Base-by-base conservation (phyloP, 2,113 vertebrate genomes). In the Tachuris rubrigastra region DNA sequence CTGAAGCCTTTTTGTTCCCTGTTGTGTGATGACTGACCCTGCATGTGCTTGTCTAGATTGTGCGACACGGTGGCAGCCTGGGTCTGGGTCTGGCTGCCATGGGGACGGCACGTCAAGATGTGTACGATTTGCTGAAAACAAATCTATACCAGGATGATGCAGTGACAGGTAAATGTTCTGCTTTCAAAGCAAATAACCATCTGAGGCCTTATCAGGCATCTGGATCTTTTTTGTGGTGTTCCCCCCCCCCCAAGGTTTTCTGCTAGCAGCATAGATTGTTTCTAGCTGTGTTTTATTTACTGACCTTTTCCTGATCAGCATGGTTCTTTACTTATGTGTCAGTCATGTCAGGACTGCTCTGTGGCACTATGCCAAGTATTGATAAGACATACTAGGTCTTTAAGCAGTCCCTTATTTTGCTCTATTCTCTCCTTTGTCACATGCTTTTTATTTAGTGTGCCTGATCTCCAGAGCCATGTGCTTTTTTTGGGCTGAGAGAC, bases 91-190 rank as follows among this genome's bases (percentile, higher is more conserved):
- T 99, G 95, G 99, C 99, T 96, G 99, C 99, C 28, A 98, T 99
- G 97, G 99, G 99, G 31, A 99, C 99, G 19, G 99, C 99, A 44
- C 98, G 99, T 53, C 99, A 99, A 80, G 99, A 99, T 97, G 99
- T 99, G 62, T 99, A 99, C 1, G 99, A 99, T 80, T 97, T 99
- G 65, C 98, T 99, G 37, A 99, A 99, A 98, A 99, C 99, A 81
- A 99, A 99, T 93, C 98, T 99, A 7, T 99, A 99, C 91, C 99
- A 99, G 89, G 99, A 99, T 97, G 99, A 99, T 96, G 99, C 99
- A 41, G 99, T 99, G 86, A 99, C 99, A 96, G 99, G 99, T 99
- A 96, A 93, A 80, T 71, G 20, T 46, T 92, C 66, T 95, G 30
- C 80, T 93, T 89, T 69, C 83, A 96, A 92, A 92, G 87, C 56